Evolutionary conservation across 2,888 invertebrate species (phyloP), one percentile per base, ranked within the genome.

Genomic region (Drosophila tanythrix): DNA sequence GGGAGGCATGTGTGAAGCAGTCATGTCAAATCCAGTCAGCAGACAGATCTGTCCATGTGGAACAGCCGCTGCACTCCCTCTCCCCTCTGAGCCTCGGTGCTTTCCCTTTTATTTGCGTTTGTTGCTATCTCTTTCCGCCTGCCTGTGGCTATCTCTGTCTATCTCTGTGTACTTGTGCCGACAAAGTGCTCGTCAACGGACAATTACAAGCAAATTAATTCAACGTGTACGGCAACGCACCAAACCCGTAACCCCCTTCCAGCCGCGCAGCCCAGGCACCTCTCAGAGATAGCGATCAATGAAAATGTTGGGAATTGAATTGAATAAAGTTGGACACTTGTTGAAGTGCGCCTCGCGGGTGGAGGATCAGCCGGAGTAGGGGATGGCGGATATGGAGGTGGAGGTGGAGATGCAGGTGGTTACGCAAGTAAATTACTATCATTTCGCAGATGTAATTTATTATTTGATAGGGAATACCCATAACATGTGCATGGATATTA

Each of bases 201-300:
- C 89, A 85, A 89, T 89, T 89, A 85, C 84, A 85, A 87, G 82
- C 82, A 80, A 85, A 89, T 88, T 85, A 85, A 85, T 89, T 85
- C 76, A 88, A 82, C 73, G 86, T 77, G 67, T 71, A 46, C 46
- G 46, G 46, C 46, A 46, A 50, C 60, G 50, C 60, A 61, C 55
- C 62, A 36, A 31, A 10, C 5, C 2, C 11, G 2, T 11, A 0
- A 31, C 8, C 21, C 7, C 7, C 13, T 13, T 7, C 35, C 15
- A 3, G 29, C 21, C 31, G 8, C 0, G 3, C 11, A 25, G 27
- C 15, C 29, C 29, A 43, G 61, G 52, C 59, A 35, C 58, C 79
- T 57, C 59, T 65, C 50, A 74, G 29, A 62, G 77, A 77, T 77
- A 77, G 74, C 57, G 59, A 77, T 77, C 75, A 63, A 59, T 73